phyloP scores from a whole-genome alignment of 2,888 invertebrate species.

The Atethmia centrago region DNA sequence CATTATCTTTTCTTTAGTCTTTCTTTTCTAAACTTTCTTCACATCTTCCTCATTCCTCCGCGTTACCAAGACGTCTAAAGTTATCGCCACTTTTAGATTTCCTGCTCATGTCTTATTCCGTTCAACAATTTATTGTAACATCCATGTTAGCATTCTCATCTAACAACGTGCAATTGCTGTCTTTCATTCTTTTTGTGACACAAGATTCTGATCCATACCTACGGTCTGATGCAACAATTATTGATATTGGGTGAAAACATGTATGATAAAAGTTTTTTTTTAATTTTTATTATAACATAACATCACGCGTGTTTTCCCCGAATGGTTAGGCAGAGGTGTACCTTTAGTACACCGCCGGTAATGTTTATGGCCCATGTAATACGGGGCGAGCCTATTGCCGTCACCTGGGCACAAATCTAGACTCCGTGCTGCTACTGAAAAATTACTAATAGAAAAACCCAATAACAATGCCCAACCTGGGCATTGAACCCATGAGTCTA shows the following conservation, averaged over 20 bases:
- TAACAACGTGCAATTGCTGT: not conserved
- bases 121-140: not conserved
- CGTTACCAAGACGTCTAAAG: no score
- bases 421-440: no score
- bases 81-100: not conserved
- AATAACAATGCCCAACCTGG: no score
- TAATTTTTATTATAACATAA: not conserved
- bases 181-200: not conserved
- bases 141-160: not conserved
- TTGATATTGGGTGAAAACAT: not conserved
- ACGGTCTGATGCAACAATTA: not conserved
- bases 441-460: no score
- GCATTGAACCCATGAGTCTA: no score
- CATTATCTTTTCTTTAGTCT: not conserved
- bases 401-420: no score
- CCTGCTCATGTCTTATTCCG: not conserved
- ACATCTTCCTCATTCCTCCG: not conserved
- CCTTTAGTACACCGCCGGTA: no score
- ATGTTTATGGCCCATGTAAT: no score
- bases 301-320: no score
- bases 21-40: not conserved
- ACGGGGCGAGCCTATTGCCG: no score
- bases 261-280: not conserved
- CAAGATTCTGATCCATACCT: not conserved
- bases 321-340: no score